These are phyloP conservation scores for Caradrina clavipalpis DNA, from an alignment of 2,888 invertebrate species.

Conservation along the genomic window DNA sequence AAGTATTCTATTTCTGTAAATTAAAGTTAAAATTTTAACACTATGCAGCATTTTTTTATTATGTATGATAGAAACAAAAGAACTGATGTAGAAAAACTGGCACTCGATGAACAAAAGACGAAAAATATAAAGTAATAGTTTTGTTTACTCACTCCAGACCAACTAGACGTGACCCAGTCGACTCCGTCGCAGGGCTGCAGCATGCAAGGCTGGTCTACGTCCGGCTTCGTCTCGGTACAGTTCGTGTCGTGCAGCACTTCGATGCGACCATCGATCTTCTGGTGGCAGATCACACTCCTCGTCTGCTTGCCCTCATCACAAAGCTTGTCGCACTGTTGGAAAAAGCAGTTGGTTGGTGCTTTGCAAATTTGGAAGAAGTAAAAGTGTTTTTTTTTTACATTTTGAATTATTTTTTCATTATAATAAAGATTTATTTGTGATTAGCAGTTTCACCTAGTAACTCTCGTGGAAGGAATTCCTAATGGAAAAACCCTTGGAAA, in stretches of 20 bases:
- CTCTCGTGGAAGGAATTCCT: no score
- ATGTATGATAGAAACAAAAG: no score
- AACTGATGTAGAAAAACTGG: no score
- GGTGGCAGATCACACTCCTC: conserved; percentile 95
- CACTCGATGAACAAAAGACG: no score
- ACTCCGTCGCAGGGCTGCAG: conserved; percentile 97
- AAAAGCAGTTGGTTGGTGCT: background rate
- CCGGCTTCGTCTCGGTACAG: conserved; percentile 93
- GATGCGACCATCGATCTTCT: conserved; percentile 92
- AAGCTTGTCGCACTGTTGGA: conserved; percentile 95
- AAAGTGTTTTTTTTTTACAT: no score
- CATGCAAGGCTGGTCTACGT: conserved; percentile 93
- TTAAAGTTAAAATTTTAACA: background rate
- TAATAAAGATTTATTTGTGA: no score
- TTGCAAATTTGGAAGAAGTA: no score
- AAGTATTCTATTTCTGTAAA: no score
- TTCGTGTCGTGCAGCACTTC: conserved; percentile 92
- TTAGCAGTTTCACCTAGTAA: no score
- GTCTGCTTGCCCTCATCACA: conserved; percentile 97
- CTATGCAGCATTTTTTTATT: no score
- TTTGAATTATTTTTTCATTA: no score
- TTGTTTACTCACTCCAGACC: conserved; percentile 94
- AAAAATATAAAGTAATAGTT: background rate
- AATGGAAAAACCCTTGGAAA: no score
- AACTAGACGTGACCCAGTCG: conserved; percentile 97